These are phyloP conservation scores for Rhinichthys klamathensis DNA, from an alignment of 2,113 vertebrate species.

Conservation along the genomic window DNA sequence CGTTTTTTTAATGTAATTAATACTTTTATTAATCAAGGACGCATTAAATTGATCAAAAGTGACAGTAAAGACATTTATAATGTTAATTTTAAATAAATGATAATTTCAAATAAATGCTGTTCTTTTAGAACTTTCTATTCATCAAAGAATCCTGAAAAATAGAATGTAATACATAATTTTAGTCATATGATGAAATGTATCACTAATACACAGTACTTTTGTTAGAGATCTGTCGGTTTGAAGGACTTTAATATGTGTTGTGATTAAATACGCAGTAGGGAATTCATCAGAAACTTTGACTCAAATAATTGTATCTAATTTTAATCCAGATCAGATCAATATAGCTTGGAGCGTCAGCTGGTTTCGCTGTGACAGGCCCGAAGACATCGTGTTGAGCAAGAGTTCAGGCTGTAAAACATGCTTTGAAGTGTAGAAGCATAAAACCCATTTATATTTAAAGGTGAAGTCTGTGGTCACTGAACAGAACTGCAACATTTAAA, in stretches of 20 bases:
- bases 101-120: neutral
- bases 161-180: neutral
- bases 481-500: neutral
- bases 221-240: neutral
- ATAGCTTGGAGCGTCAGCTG: neutral
- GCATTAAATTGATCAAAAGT: neutral
- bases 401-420: too few species aligned
- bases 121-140: neutral
- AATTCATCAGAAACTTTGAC: neutral
- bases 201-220: too few species aligned
- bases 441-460: neutral
- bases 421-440: neutral
- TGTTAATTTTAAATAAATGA: too few species aligned
- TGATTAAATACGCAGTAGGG: neutral
- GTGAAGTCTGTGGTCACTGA: neutral
- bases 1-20: neutral
- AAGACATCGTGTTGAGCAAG: neutral
- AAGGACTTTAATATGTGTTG: neutral
- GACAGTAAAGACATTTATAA: neutral
- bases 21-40: too few species aligned
- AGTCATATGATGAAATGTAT: neutral
- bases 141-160: neutral
- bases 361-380: too few species aligned
- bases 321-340: neutral
- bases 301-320: neutral